Conservation (phyloP, 1,140 invertebrate species). For the Heliconius hermathena region DNA sequence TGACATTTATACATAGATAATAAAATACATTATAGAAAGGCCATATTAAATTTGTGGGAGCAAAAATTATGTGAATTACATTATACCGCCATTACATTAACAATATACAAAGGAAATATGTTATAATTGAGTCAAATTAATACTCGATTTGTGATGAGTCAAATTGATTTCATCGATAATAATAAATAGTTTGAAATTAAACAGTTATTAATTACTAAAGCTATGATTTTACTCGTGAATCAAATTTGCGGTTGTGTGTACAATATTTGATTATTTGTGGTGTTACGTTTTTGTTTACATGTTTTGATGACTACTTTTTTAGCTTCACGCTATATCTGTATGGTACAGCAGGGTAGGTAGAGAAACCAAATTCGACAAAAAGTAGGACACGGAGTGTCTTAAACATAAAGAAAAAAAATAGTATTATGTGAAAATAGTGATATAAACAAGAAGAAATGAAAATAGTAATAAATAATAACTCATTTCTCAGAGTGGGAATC, state of each 20-base stretch:
- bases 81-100: not conserved
- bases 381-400: too few species aligned
- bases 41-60: not conserved
- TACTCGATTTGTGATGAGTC: conserved; percentile 16
- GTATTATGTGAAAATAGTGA: too few species aligned
- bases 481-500: too few species aligned
- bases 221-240: conserved; percentile 26
- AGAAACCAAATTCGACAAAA: too few species aligned
- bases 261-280: conserved; percentile 29
- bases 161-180: conserved; percentile 28
- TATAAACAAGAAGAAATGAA: too few species aligned
- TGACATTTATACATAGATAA: too few species aligned
- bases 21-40: not conserved
- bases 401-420: too few species aligned
- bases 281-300: not conserved
- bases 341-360: too few species aligned
- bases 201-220: conserved; percentile 29
- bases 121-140: conserved; percentile 16
- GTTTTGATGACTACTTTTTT: not conserved
- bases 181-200: conserved; percentile 30
- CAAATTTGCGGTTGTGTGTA: conserved; percentile 30
- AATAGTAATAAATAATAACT: too few species aligned
- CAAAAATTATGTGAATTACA: not conserved
- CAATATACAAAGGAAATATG: conserved; percentile 13
- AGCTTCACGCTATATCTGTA: too few species aligned